Conservation (phyloP, 2,113 vertebrate species). For the Naja naja region DNA sequence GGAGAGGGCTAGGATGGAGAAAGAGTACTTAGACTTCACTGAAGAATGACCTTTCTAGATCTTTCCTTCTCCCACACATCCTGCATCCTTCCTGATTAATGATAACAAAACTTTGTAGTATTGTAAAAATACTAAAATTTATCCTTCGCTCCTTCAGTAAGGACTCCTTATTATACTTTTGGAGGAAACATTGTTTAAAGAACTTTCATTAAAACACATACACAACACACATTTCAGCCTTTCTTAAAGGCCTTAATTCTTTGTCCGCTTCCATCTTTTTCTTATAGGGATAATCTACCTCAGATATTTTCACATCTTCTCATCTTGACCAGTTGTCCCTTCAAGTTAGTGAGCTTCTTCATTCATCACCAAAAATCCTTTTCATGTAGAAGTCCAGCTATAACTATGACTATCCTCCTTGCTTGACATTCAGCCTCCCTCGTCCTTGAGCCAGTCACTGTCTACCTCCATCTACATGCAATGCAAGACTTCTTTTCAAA, state of each 20-base stretch:
- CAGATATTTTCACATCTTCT: neutral
- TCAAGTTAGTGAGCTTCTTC: neutral
- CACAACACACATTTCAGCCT: neutral
- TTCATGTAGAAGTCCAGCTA: neutral
- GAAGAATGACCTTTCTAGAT: neutral
- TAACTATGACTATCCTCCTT: neutral
- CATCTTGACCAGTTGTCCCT: neutral
- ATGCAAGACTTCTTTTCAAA: neutral
- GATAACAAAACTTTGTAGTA: neutral
- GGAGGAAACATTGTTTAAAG: neutral
- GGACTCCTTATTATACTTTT: neutral
- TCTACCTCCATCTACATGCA: conserved; percentile 1
- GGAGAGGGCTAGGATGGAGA: neutral
- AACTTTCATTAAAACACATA: neutral
- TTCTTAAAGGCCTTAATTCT: neutral
- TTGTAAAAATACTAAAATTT: too few species aligned
- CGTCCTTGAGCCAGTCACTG: neutral
- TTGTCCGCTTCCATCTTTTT: neutral
- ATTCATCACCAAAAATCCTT: neutral
- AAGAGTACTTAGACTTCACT: neutral
- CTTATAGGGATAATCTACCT: neutral
- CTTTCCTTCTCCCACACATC: neutral
- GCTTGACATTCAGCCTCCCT: neutral
- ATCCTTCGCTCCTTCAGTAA: neutral
- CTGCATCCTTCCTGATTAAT: neutral